Evolutionary conservation across 2,797 vertebrate genomes (phyloP), one percentile per base, ranked within the genome.

Genomic region (Phoeniculus purpureus): DNA sequence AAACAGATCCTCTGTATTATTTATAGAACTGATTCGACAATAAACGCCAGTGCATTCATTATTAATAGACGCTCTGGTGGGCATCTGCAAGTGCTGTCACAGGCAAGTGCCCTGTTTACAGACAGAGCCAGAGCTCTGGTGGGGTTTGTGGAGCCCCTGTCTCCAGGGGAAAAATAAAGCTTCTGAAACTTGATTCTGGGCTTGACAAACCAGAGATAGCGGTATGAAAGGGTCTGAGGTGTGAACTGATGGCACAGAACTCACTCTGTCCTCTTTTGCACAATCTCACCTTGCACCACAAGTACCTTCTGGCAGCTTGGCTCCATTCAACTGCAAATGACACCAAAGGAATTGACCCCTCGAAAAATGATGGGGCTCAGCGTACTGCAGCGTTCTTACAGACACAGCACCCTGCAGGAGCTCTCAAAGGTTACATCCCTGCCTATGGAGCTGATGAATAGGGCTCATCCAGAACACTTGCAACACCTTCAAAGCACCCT

Each of bases 1-100:
- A 64, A 87, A 92, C 67, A 88, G 77, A 92, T 76, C 84, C 79
- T 70, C 60, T 74, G 1, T n/a, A 72, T 79, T 92, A 95, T 92
- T 95, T 90, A 93, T 80, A 90, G 90, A 64, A 59, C 32, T 40
- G 21, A 65, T 75, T 27, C 5, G 47, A 85, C 68, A 86, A 72
- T 52, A 82, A 84, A 90, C 74, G 52, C 52, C 79, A 45, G 75
- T 48, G 75, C 76, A 66, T 79, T 22, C 67, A 66, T 65, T 78
- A 85, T 75, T 78, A 92, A 89, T 17, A 87, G 86, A 80, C 87
- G 87, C 52, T 87, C 70, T 88, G 66, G n/a, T 10, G 67, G 82
- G 73, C 40, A 60, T 72, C 71, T 66, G 14, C 31, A 56, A 81
- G 31, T n/a, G 48, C 72, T n/a, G 27, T 7, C 34, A 7, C 52